These are phyloP conservation scores for Otus sunia DNA, from an alignment of 2,113 vertebrate species.

Conservation along the genomic window DNA sequence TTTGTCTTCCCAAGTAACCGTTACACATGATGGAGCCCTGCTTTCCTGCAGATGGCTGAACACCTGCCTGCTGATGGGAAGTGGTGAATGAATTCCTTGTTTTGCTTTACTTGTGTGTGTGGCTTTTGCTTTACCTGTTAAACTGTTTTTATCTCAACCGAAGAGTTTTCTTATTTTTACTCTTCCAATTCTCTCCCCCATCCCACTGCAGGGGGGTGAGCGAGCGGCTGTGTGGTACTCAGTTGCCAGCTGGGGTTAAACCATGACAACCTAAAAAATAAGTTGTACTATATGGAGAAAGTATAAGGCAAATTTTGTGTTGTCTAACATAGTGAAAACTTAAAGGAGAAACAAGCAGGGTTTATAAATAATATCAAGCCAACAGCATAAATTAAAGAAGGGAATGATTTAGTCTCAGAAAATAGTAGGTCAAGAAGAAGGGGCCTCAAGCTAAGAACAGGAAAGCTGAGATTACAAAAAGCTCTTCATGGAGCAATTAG, in stretches of 20 bases:
- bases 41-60: no score
- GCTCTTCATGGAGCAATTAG: not conserved
- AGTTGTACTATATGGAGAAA: not conserved
- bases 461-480: not conserved
- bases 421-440: slow-evolving; percentile 1
- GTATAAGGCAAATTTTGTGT: not conserved
- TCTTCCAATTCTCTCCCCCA: no score
- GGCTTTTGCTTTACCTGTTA: no score
- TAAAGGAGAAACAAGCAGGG: not conserved
- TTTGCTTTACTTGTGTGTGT: no score
- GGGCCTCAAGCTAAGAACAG: not conserved
- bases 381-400: not conserved
- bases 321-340: not conserved
- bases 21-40: no score
- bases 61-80: no score
- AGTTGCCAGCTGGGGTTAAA: not conserved
- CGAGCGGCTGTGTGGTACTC: not conserved
- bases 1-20: no score
- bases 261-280: not conserved
- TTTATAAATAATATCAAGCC: not conserved
- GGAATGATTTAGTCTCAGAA: not conserved
- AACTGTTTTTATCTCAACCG: no score
- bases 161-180: no score
- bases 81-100: no score
- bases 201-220: no score